phyloP scores from a whole-genome alignment of 2,797 vertebrate genomes.

The Thaleichthys pacificus region DNA sequence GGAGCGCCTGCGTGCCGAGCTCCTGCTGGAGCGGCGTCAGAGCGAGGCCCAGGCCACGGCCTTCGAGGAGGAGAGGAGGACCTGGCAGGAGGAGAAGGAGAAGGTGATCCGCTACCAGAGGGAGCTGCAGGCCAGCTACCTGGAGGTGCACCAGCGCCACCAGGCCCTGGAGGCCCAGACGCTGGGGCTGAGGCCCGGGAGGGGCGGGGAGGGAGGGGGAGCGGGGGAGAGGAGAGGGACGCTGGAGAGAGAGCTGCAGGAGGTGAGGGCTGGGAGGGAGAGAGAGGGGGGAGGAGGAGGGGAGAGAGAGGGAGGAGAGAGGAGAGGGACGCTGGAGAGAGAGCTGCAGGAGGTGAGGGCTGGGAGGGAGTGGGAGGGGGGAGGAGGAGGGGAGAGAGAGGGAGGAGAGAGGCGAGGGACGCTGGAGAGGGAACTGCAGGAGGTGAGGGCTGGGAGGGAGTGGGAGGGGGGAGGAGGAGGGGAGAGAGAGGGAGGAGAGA shows the following conservation, averaged over 20 bases:
- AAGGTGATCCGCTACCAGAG: conserved; percentile 97
- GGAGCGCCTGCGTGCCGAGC: conserved; percentile 89
- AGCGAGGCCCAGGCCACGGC: conserved; percentile 87
- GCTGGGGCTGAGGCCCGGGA: conserved; percentile 71
- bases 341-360: neutral
- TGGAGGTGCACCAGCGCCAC: conserved; percentile 94
- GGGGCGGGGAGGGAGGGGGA: conserved; percentile 57
- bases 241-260: too few species aligned
- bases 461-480: conserved; percentile 15
- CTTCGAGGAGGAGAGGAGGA: conserved; percentile 90
- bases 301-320: conserved; percentile 52
- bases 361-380: neutral
- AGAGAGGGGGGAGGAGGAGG: conserved; percentile 59
- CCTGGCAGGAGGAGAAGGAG: conserved; percentile 96
- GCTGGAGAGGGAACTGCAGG: neutral
- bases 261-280: conserved; percentile 10
- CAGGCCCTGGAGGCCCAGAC: conserved; percentile 87
- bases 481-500: conserved; percentile 39
- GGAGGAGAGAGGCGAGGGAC: conserved; percentile 20
- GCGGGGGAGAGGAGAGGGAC: conserved; percentile 67
- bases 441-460: neutral
- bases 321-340: conserved; percentile 51
- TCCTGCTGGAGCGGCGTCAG: conserved; percentile 90
- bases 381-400: conserved; percentile 36
- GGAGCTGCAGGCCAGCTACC: conserved; percentile 95